These are phyloP conservation scores for Furcula furcula DNA, from an alignment of 2,888 invertebrate species.

Conservation along the genomic window DNA sequence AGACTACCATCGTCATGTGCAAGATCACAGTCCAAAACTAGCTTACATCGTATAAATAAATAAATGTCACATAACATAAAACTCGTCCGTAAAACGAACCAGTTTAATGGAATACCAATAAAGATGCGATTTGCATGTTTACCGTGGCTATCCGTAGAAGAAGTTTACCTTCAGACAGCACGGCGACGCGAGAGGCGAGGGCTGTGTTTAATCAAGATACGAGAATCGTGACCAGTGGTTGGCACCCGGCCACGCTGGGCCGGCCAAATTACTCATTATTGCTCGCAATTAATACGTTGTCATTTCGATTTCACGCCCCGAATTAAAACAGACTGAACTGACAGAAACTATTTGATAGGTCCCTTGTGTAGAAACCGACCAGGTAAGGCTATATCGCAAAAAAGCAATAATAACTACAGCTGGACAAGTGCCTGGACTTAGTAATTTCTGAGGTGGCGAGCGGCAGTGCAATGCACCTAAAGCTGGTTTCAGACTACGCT, in stretches of 20 bases:
- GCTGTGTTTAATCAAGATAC: slow-evolving; percentile 43
- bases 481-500: too few species aligned
- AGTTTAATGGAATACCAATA: slow-evolving; percentile 22
- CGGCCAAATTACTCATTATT: slow-evolving; percentile 41
- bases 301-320: slow-evolving; percentile 39
- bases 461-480: too few species aligned
- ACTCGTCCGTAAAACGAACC: slow-evolving; percentile 11
- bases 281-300: slow-evolving; percentile 45
- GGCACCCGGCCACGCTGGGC: slow-evolving; percentile 46
- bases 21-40: too few species aligned
- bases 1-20: too few species aligned
- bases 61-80: slow-evolving; percentile 17
- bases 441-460: too few species aligned
- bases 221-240: slow-evolving; percentile 32
- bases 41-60: too few species aligned
- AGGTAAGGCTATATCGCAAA: too few species aligned
- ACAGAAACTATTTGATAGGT: too few species aligned
- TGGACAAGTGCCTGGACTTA: too few species aligned
- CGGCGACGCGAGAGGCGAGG: slow-evolving; percentile 45
- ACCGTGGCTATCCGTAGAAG: slow-evolving; percentile 39
- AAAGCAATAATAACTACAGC: too few species aligned
- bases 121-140: slow-evolving; percentile 41
- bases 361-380: too few species aligned
- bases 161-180: slow-evolving; percentile 65
- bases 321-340: slow-evolving; percentile 7